Evolutionary conservation across 92 coral and sea anemone species (phyloP), one percentile per base, ranked within the genome.

Genomic region (Phenganax marumi): DNA sequence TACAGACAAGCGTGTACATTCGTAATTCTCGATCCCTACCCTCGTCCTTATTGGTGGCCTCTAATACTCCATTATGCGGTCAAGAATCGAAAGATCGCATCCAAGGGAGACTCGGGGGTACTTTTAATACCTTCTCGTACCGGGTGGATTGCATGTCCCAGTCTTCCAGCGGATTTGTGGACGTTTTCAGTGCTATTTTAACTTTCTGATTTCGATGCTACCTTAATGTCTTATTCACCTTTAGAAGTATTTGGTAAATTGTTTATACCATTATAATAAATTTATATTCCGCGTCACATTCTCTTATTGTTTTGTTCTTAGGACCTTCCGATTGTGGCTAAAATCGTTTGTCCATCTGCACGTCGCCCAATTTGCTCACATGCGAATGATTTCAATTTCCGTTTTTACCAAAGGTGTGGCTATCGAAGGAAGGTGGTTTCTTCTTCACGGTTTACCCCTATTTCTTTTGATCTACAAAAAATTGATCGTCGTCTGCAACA

Each of bases 351-450:
- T 13, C 82, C 75, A 13, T 74, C 87, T 10, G 91, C 81, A 1
- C 26, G 80, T 22, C 81, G 87, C 73, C 91, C 91, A n/a, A 47
- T 48, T 3, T 89, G 91, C 49, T 13, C 68, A 48, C 86, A 89
- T 65, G 90, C 90, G 46, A 89, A 89, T 46, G 89, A 89, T 60
- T 56, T 33, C 26, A 89, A 83, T 73, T 89, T 89, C 25, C 52
- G 88, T 17, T 89, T 76, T 75, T 89, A 87, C 66, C 92, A 89
- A 65, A 85, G 77, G 0, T 86, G 90, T 82, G 85, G 92, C 47
- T 83, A 81, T 69, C 39, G 53, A 25, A 72, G 89, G 24, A 76
- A 76, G 55, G 18, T 70, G 52, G 24, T 12, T 61, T 50, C 79
- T 7, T 19, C 50, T 46, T 50, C n/a, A 9, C 43, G 23, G n/a